Evolutionary conservation across 1,140 invertebrate genomes (phyloP).

Genomic region (Chionoecetes opilio): DNA sequence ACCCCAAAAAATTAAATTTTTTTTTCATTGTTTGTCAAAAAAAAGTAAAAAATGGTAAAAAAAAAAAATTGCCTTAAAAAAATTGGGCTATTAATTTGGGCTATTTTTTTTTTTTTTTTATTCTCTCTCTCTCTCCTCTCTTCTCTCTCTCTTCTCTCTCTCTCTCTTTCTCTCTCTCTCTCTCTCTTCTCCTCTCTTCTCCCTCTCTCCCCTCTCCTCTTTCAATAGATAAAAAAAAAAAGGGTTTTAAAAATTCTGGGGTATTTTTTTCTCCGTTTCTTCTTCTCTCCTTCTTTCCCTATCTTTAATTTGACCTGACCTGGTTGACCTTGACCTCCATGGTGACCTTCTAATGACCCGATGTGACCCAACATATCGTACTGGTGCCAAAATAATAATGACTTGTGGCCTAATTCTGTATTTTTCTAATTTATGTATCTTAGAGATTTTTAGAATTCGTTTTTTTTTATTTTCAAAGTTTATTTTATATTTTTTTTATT

Average conservation of each 20-base stretch:
- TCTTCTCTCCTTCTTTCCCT: background rate
- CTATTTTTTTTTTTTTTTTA: background rate
- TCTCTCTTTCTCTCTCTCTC: slow-evolving; percentile 47
- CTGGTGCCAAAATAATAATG: no score
- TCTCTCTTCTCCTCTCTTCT: slow-evolving; percentile 44
- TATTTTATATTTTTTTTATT: no score
- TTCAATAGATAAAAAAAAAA: background rate
- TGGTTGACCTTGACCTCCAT: background rate
- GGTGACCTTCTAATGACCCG: background rate
- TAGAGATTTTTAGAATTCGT: no score
- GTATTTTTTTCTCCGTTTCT: background rate
- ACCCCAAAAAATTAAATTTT: no score
- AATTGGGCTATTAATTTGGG: no score
- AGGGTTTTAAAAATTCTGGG: no score
- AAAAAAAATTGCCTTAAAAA: no score
- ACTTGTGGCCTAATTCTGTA: no score
- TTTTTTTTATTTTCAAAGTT: no score
- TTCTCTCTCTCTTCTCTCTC: background rate
- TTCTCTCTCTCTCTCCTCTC: background rate
- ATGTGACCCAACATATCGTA: no score
- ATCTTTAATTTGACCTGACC: background rate
- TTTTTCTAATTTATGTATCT: no score
- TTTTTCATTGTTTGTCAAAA: background rate
- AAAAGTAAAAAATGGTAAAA: no score
- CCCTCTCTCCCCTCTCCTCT: background rate